Evolutionary conservation across 2,797 vertebrate species (phyloP).

Genomic region (Pelochelys cantorii): DNA sequence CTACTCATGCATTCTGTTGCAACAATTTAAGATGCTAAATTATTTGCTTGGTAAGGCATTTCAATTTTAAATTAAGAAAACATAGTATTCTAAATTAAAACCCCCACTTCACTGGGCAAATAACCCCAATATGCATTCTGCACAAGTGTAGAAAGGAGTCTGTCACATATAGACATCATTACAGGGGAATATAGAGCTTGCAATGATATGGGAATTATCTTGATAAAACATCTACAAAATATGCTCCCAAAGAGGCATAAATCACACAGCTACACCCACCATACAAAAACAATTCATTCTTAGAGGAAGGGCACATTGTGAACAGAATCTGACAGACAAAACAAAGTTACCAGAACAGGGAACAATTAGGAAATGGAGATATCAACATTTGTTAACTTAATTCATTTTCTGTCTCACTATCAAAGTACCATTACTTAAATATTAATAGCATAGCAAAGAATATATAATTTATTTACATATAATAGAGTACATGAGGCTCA

Average conservation of each 20-base stretch:
- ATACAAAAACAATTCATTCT: conserved; percentile 60
- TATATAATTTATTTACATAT: background rate
- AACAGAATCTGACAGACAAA: conserved; percentile 63
- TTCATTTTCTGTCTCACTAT: conserved; percentile 44
- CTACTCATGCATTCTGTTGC: conserved; percentile 35
- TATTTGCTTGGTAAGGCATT: conserved; percentile 71
- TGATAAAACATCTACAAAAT: conserved; percentile 62
- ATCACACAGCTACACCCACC: conserved; percentile 65
- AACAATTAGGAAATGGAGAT: conserved; percentile 69
- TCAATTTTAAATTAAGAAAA: conserved; percentile 58
- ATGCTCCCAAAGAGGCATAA: conserved; percentile 58
- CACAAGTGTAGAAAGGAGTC: conserved; percentile 70
- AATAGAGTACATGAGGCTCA: background rate
- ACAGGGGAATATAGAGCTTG: conserved; percentile 54
- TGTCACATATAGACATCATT: conserved; percentile 58
- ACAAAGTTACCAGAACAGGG: conserved; percentile 57
- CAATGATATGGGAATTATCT: conserved; percentile 57
- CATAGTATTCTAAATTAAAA: conserved; percentile 66
- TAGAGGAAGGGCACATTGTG: conserved; percentile 68
- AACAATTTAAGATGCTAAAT: conserved; percentile 60
- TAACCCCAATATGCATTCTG: conserved; percentile 54
- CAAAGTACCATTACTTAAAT: conserved; percentile 13
- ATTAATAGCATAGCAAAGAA: background rate
- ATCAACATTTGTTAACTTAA: conserved; percentile 55
- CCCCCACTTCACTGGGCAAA: conserved; percentile 61